Conservation (phyloP, 2,888 invertebrate genomes). For the Lumbricus terrestris region DNA sequence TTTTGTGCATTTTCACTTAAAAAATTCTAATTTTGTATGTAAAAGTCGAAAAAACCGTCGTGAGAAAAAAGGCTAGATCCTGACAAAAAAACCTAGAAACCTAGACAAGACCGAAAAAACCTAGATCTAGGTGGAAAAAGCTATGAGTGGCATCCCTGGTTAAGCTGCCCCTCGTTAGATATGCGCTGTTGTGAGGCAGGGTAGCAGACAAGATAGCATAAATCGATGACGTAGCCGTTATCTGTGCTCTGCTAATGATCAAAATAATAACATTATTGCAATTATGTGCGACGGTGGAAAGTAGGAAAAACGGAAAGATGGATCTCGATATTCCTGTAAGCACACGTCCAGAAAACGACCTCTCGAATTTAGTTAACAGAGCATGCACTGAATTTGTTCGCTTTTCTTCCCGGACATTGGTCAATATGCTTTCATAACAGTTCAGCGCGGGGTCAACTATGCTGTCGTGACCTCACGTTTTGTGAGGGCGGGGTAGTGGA, state of each 20-base stretch:
- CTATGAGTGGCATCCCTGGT: no score
- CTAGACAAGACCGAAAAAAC: no score
- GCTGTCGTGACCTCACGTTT: background rate
- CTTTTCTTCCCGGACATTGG: background rate
- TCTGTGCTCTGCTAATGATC: background rate
- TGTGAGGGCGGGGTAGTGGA: background rate
- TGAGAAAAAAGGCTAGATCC: no score
- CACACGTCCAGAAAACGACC: background rate
- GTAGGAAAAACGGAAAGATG: background rate
- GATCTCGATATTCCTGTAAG: background rate
- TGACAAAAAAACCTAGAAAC: no score
- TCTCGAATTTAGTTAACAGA: background rate
- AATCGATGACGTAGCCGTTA: background rate
- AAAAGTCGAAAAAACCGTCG: no score
- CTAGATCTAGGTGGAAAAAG: no score
- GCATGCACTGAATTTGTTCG: background rate
- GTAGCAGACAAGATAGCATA: background rate
- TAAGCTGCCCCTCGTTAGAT: no score
- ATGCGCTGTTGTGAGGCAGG: background rate
- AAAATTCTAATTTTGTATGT: no score
- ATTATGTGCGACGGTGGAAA: background rate
- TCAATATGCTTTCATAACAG: background rate
- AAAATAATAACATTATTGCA: background rate
- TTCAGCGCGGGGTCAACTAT: background rate
- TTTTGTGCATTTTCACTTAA: no score